Evolutionary conservation across 2,113 vertebrate species (phyloP).

Genomic region (Lepus americanus): DNA sequence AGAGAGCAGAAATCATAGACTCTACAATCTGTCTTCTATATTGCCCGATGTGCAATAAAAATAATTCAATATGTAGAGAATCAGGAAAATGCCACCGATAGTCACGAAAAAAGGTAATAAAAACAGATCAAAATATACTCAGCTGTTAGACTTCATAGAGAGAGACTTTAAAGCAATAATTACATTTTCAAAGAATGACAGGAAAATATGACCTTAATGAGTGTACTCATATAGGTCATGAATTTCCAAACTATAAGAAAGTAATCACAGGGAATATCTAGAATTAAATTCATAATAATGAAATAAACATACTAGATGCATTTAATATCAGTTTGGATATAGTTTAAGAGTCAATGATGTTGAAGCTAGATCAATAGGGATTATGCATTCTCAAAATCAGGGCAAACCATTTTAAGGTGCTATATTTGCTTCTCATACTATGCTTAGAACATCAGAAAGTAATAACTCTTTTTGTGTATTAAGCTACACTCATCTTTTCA

Average conservation of each 20-base stretch:
- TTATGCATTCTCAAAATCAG: not conserved
- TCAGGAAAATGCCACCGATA: not conserved
- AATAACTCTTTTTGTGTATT: not conserved
- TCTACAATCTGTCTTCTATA: not conserved
- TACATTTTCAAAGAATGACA: not conserved
- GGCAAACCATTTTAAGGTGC: not conserved
- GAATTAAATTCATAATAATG: not conserved
- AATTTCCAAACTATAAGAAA: constrained; percentile 28
- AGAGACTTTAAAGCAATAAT: constrained; percentile 1
- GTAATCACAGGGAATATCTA: not conserved
- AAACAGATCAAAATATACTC: not conserved
- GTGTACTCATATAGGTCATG: not conserved
- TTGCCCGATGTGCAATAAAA: not conserved
- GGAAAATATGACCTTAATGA: constrained; percentile 3
- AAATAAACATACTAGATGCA: not conserved
- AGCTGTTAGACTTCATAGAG: not conserved
- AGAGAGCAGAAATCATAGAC: not conserved
- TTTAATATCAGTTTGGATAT: not conserved
- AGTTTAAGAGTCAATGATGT: not conserved
- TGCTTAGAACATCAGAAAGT: constrained; percentile 5
- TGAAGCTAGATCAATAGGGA: not conserved
- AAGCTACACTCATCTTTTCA: not conserved
- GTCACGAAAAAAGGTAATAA: not conserved
- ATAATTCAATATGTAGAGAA: not conserved
- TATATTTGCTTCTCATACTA: not conserved